phyloP scores from a whole-genome alignment of 1,140 invertebrate genomes.

The Leptoteleia sp. region DNA sequence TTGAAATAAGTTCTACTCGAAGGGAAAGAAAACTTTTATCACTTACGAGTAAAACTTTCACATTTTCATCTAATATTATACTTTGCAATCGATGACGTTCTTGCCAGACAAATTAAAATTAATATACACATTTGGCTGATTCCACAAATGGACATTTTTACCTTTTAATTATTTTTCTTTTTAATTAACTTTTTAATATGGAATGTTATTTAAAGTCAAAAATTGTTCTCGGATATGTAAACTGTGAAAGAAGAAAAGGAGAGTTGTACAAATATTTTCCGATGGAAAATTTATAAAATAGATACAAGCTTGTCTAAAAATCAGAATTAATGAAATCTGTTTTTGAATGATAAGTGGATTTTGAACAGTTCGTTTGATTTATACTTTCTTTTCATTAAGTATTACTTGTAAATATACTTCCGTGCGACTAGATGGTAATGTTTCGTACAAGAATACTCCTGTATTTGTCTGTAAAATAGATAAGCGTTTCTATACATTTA shows the following conservation, averaged over 20 bases:
- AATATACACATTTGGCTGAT: slow-evolving; percentile 23
- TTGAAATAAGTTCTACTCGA: slow-evolving; percentile 31
- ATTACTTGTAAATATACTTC: slow-evolving; percentile 32
- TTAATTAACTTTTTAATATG: no score
- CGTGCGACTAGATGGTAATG: slow-evolving; percentile 22
- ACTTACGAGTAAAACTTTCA: slow-evolving; percentile 24
- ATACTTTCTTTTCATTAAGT: slow-evolving; percentile 41
- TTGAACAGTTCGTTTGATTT: slow-evolving; percentile 32
- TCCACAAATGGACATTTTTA: slow-evolving; percentile 38
- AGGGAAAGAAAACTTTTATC: neutral
- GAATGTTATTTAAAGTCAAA: slow-evolving; percentile 34
- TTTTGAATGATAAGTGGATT: neutral
- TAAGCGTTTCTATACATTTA: slow-evolving; percentile 51
- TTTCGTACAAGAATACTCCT: slow-evolving; percentile 53
- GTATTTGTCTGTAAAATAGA: slow-evolving; percentile 51
- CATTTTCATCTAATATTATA: slow-evolving; percentile 28
- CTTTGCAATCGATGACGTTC: slow-evolving; percentile 26
- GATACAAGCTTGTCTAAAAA: slow-evolving; percentile 32
- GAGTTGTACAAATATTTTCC: slow-evolving; percentile 18
- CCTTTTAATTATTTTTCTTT: no score
- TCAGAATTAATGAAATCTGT: neutral
- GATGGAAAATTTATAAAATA: slow-evolving; percentile 16
- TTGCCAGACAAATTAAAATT: slow-evolving; percentile 14
- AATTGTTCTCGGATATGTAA: slow-evolving; percentile 36
- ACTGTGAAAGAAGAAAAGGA: slow-evolving; percentile 24